These are phyloP conservation scores for zebrafish (Danio rerio) DNA, from an alignment of 2,113 vertebrate genomes.

Conservation along the genomic window GRCz12tu NC_133180.1:56161501-56162000, in stretches of 20 bases:
- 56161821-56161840: not conserved
- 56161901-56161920: too few relatives aligned
- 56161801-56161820: not conserved
- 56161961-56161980: too few relatives aligned
- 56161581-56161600: conserved; percentile 38
- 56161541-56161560: conserved; percentile 14
- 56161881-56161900: too few relatives aligned
- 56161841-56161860: too few relatives aligned
- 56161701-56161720: conserved; percentile 63
- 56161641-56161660: conserved; percentile 70
- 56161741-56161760: conserved; percentile 40
- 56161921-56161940: too few relatives aligned
- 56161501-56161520: not conserved
- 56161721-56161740: conserved; percentile 54
- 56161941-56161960: too few relatives aligned
- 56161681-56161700: conserved; percentile 79
- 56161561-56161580: conserved; percentile 15
- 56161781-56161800: not conserved
- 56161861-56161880: too few relatives aligned
- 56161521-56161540: too few relatives aligned
- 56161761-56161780: conserved; percentile 7
- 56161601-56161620: conserved; percentile 43
- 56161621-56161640: conserved; percentile 54
- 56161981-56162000: too few relatives aligned
- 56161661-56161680: conserved; percentile 72